These are phyloP conservation scores for Sternotherus odoratus DNA, from an alignment of 2,797 vertebrate species.

Conservation along the genomic window DNA sequence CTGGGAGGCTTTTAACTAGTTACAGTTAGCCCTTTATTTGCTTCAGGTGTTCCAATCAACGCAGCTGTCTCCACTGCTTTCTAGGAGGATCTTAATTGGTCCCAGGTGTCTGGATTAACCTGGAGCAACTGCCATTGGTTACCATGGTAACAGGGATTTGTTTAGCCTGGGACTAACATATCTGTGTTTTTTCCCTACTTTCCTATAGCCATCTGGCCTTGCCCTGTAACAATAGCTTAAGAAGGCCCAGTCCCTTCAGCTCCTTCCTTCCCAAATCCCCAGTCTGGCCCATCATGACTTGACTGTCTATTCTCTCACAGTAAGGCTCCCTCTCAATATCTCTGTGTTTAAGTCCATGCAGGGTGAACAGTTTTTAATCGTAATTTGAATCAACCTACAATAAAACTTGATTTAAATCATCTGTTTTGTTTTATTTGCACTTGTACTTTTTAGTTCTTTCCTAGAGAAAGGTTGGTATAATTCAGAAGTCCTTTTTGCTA, in stretches of 20 bases:
- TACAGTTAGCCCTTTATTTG: too few relatives aligned
- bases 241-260: rapidly evolving
- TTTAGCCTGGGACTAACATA: too few relatives aligned
- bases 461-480: neutral
- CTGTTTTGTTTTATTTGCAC: neutral
- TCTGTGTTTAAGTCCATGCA: neutral
- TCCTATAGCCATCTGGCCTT: too few relatives aligned
- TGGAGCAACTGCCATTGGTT: too few relatives aligned
- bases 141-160: too few relatives aligned
- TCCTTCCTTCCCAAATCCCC: neutral
- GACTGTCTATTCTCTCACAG: neutral
- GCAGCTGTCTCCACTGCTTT: too few relatives aligned
- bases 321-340: neutral
- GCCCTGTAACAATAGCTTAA: too few relatives aligned
- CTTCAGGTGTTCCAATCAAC: too few relatives aligned
- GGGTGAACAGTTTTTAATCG: neutral
- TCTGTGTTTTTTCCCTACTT: too few relatives aligned
- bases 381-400: neutral
- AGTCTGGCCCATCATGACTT: neutral
- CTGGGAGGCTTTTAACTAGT: too few relatives aligned
- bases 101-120: too few relatives aligned
- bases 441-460: neutral
- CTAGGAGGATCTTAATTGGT: too few relatives aligned
- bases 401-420: neutral
- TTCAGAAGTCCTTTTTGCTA: neutral